Percentiles rank a stretch among this genome's conserved stretches.
These are phyloP conservation scores for Styela clava DNA, from an alignment of 23 tunicate species.

Conservation along the genomic window DNA sequence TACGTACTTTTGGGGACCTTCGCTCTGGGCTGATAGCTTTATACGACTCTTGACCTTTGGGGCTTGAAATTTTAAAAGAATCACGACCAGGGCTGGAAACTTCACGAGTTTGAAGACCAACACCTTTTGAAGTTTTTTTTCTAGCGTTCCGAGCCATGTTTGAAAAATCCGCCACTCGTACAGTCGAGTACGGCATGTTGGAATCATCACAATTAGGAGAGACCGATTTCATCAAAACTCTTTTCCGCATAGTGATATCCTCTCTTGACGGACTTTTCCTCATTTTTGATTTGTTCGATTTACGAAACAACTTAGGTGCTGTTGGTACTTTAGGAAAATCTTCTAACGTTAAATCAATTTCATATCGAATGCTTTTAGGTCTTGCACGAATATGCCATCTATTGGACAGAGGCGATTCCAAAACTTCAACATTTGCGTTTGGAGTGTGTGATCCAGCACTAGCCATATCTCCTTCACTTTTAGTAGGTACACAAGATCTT, in stretches of 20 bases:
- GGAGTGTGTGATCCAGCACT: background rate
- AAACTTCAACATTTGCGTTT: background rate
- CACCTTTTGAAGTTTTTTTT: background rate
- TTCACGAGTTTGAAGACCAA: background rate
- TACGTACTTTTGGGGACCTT: background rate
- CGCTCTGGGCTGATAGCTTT: background rate
- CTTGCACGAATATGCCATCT: background rate
- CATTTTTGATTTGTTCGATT: background rate
- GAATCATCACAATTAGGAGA: conserved; percentile 17
- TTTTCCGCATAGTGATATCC: background rate
- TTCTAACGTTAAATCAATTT: background rate
- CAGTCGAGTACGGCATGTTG: conserved; percentile 26
- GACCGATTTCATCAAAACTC: background rate
- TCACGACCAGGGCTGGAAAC: conserved; percentile 1
- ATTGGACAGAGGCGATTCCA: background rate
- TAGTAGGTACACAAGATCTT: background rate
- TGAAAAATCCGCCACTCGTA: conserved; percentile 24
- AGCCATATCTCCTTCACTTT: background rate
- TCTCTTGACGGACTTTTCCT: conserved; percentile 3
- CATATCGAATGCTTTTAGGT: background rate
- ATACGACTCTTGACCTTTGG: background rate
- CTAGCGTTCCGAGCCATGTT: background rate
- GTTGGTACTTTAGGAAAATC: background rate
- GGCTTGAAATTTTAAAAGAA: background rate
- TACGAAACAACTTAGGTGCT: background rate